phyloP scores from a whole-genome alignment of 2,113 vertebrate species.

The Ceuthmochares aereus region DNA sequence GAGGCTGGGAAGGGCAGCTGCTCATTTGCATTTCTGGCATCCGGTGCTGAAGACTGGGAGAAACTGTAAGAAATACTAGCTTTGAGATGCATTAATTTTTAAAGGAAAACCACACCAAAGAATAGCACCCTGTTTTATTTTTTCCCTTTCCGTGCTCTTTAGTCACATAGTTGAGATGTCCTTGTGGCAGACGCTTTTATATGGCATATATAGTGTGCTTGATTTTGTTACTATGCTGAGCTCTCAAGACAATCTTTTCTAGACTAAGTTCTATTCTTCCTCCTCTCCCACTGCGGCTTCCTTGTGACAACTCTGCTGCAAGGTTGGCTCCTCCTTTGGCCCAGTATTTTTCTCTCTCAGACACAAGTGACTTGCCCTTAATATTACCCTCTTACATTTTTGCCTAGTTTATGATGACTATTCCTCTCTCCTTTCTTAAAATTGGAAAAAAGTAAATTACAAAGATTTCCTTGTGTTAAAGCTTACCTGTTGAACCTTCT shows the following conservation, averaged over 20 bases:
- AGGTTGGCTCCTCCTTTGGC: not conserved
- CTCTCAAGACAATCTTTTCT: not conserved
- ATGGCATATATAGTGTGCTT: not conserved
- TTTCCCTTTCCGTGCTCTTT: not conserved
- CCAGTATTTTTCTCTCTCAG: not conserved
- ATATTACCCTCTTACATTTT: not conserved
- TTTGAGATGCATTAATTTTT: slow-evolving; percentile 3
- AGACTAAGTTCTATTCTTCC: not conserved
- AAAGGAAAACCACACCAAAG: not conserved
- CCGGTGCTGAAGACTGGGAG: not conserved
- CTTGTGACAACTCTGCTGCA: not conserved
- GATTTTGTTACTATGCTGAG: not conserved
- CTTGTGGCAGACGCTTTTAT: not conserved
- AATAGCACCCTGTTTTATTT: not conserved
- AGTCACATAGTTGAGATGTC: not conserved
- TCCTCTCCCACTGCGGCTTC: not conserved
- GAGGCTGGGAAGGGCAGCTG: slow-evolving; percentile 43
- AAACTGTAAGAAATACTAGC: slow-evolving; percentile 1
- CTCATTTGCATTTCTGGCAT: slow-evolving; percentile 54
- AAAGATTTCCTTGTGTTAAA: not conserved
- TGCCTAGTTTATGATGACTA: not conserved
- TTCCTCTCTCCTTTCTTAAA: not conserved
- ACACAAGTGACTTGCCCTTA: not conserved
- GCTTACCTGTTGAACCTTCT: not conserved
- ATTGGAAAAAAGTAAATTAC: not conserved